Evolutionary conservation across 2,113 vertebrate genomes (phyloP).

Genomic region (Porphyrio hochstetteri): DNA sequence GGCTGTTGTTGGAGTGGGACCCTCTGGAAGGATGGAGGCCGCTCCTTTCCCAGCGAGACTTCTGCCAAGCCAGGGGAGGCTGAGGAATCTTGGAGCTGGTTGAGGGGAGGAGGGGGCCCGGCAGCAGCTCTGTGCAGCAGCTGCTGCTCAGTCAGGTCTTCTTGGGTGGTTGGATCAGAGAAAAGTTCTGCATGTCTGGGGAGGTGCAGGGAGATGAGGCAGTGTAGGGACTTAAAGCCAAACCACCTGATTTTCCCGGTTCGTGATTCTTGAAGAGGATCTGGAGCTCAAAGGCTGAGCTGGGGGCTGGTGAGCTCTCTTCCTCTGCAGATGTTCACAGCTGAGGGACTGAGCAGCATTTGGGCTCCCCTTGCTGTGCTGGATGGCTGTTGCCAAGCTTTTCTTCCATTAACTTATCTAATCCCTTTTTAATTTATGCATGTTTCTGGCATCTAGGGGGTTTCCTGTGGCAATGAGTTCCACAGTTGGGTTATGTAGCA

Average conservation of each 20-base stretch:
- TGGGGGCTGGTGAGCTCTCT: background rate
- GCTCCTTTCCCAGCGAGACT: rapidly evolving
- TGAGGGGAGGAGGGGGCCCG: background rate
- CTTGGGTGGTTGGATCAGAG: background rate
- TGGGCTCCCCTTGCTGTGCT: background rate
- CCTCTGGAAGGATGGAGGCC: background rate
- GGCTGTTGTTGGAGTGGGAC: background rate
- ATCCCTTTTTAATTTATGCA: background rate
- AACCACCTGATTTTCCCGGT: background rate
- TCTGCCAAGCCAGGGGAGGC: background rate
- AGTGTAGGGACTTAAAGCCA: background rate
- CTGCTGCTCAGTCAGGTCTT: background rate
- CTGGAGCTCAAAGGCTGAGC: background rate
- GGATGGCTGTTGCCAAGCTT: background rate
- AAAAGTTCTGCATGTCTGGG: background rate
- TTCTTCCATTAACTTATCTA: background rate
- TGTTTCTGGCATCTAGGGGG: rapidly evolving
- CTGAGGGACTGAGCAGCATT: background rate
- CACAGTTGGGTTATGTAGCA: background rate
- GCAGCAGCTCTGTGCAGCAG: background rate
- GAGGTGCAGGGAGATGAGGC: background rate
- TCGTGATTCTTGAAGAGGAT: background rate
- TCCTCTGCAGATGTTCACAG: background rate
- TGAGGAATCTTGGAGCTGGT: background rate
- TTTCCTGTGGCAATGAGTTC: background rate